These are phyloP conservation scores for Andrena praecox DNA, from an alignment of 2,888 invertebrate genomes.

Conservation along the genomic window DNA sequence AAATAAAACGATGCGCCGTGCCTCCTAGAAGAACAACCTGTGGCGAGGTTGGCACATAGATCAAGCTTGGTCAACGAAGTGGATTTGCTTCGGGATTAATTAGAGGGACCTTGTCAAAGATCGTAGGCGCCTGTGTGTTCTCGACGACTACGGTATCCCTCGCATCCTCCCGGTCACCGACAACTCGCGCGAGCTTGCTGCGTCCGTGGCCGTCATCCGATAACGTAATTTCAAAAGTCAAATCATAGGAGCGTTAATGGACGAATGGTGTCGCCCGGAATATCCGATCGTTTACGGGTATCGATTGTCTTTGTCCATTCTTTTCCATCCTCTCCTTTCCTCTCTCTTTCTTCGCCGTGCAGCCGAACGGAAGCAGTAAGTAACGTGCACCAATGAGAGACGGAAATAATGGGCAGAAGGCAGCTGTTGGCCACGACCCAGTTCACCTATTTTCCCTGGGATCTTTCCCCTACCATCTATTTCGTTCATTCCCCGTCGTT, in stretches of 20 bases:
- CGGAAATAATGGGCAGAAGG: conserved; percentile 70
- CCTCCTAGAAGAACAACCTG: neutral
- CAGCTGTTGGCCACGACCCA: conserved; percentile 72
- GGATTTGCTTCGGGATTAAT: neutral
- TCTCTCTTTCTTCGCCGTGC: conserved; percentile 49
- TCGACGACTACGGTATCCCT: too few relatives aligned
- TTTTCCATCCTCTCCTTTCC: conserved; percentile 27
- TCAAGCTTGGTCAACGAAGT: neutral
- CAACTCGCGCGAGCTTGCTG: neutral
- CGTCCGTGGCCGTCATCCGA: neutral
- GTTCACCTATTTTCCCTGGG: conserved; percentile 66
- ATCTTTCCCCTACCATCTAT: conserved; percentile 46
- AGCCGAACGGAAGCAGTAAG: conserved; percentile 67
- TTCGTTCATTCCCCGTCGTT: conserved; percentile 47
- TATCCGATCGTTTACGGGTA: conserved; percentile 61
- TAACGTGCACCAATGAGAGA: conserved; percentile 67
- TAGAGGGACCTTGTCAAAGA: neutral
- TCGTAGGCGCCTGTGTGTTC: neutral
- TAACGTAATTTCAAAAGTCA: conserved; percentile 37
- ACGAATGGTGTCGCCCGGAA: conserved; percentile 50
- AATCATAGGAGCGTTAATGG: conserved; percentile 53
- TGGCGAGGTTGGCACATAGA: neutral
- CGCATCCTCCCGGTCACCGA: neutral
- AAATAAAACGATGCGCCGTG: neutral
- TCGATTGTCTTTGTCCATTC: conserved; percentile 61